Base-by-base conservation (phyloP, 2,888 invertebrate species). In the Drepana falcataria region DNA sequence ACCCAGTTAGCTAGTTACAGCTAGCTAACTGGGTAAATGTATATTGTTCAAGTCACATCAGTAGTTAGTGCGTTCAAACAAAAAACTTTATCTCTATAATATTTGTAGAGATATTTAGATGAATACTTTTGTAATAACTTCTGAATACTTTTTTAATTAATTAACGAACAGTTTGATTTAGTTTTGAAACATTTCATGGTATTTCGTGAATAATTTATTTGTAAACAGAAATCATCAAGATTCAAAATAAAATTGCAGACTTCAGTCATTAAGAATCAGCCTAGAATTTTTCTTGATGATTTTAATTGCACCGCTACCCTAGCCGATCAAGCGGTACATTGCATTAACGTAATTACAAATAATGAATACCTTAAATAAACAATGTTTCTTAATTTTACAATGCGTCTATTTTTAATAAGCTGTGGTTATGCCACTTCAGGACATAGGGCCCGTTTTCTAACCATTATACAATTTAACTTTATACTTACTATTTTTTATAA, bases 191-290 rank as follows among this genome's bases (percentile, higher is more conserved):
- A 44, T 9, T 44, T 9, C 9, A 44, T 9, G 3, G 44, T 44
- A 9, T 9, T 44, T 9, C 9, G 3, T 44, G 9, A 44, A 9
- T 44, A 44, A 21, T 21, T 21, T 21, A 21, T 21, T 21, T 21
- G 21, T 21, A 21, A 21, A 21, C 21, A 21, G 21, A 21, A 21
- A 21, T 21, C 21, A 61, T 56, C 56, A 58, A 53, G 51, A 56
- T 60, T 56, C 56, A 55, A 59, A 51, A 53, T 51, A 48, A 51
- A 21, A 33, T 2, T 35, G 49, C 37, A 40, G 37, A 49, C 21
- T 47, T 40, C 48, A 52, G 53, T 55, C 40, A 7, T 40, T 35
- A 35, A 9, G 44, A 44, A 44, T 9, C 44, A 9, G 44, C 9
- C 44, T 44, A 44, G 44, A 44, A 9, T 44, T 9, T 44, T 44